phyloP scores from a whole-genome alignment of 1,140 invertebrate species.

The Neotoxoptera formosana region DNA sequence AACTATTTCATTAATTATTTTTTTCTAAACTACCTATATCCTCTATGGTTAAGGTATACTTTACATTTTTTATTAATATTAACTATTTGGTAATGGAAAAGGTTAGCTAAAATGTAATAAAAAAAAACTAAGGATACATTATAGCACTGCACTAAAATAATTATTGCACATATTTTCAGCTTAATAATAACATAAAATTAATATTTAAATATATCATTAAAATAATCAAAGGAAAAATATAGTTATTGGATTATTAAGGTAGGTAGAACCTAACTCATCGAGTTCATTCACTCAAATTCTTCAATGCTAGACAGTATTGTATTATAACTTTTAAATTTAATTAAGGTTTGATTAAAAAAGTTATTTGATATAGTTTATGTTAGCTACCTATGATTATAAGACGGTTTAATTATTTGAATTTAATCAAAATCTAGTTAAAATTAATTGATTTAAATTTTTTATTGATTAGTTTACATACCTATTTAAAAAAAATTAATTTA shows the following conservation, averaged over 20 bases:
- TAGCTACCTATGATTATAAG: neutral
- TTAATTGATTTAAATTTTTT: neutral
- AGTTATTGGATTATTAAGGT: neutral
- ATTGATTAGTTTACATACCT: neutral
- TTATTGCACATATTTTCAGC: neutral
- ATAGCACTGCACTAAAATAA: conserved; percentile 30
- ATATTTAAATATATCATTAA: neutral
- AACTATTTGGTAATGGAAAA: neutral
- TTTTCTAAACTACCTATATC: neutral
- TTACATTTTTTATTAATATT: neutral
- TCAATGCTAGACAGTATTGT: neutral
- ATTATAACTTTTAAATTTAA: neutral
- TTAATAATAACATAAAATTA: neutral
- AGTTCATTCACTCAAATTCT: neutral
- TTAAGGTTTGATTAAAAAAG: neutral
- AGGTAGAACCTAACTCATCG: neutral
- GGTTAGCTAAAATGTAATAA: neutral
- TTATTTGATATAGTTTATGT: neutral
- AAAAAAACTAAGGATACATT: neutral
- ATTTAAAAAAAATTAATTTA: neutral
- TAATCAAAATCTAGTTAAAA: neutral
- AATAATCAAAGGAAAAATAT: neutral
- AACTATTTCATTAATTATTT: neutral
- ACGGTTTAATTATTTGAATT: neutral
- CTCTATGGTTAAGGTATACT: neutral